Base-by-base conservation (phyloP, 2,113 vertebrate species). In the Oceanites oceanicus region DNA sequence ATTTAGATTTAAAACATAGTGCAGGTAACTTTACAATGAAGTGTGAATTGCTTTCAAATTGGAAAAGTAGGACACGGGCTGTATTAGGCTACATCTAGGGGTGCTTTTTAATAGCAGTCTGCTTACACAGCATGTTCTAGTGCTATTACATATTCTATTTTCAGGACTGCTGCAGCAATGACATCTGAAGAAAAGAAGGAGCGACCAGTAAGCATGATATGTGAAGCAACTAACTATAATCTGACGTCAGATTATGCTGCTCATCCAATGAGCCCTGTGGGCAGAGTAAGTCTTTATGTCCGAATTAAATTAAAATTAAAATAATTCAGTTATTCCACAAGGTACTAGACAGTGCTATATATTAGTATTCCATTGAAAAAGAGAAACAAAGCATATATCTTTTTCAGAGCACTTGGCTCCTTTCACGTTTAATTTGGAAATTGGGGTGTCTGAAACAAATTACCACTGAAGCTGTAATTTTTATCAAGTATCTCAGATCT, bases 131-230 rank as follows among this genome's bases (percentile, higher is more conserved):
- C 86, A 84, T 80, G 62, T 92, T 97, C 65, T 30, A 45, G 67
- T 80, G 25, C 91, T 97, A 92, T 97, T 75, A 85, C 80, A 20
- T 96, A 67, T 86, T 98, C 47, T 97, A 15, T 98, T 97, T 98
- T 91, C 96, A 99, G 99, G 97, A 97, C 99, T 62, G 98, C 98
- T 89, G 96, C 98, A 85, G 98, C 99, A 97, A 99, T 98, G 96
- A 98, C 99, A 44, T 98, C 98, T 77, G 99, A 99, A 97, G 99
- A 99, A 91, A 99, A 99, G 97, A 99, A 99, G 97, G 99, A 99
- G 50, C 98, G 98, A 70, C 98, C 99, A 40, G 72, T 98, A 78
- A 99, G 98, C 98, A 98, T 98, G 98, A 98, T 99, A 96, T 99
- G 98, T 75, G 99, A 99, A 97, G 98, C 98, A 90, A 98, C 98